phyloP scores from a whole-genome alignment of 2,888 invertebrate species.

The Agriopis leucophaearia region DNA sequence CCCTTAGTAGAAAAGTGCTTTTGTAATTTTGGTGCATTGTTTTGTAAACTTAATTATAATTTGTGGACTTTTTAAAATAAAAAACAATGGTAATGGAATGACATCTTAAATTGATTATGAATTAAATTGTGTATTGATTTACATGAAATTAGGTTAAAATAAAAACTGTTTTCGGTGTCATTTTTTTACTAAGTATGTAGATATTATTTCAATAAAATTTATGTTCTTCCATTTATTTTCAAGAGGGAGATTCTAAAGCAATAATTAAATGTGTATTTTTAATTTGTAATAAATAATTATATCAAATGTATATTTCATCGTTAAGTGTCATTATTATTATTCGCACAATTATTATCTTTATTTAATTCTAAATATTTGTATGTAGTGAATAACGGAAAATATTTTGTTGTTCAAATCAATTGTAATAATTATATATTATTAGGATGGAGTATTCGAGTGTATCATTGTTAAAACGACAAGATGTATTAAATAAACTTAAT shows the following conservation, averaged over 20 bases:
- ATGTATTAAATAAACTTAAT: slow-evolving; percentile 70
- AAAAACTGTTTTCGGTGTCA: slow-evolving; percentile 1
- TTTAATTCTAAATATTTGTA: slow-evolving; percentile 38
- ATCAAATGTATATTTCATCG: slow-evolving; percentile 58
- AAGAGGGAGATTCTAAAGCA: slow-evolving; percentile 71
- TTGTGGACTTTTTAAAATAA: neutral
- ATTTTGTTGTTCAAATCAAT: slow-evolving; percentile 27
- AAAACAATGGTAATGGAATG: slow-evolving; percentile 7
- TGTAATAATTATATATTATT: slow-evolving; percentile 33
- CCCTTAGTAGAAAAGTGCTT: slow-evolving; percentile 52
- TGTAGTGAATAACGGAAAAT: slow-evolving; percentile 16
- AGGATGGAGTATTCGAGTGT: slow-evolving; percentile 47
- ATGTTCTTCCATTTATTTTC: slow-evolving; percentile 67
- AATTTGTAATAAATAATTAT: slow-evolving; percentile 58
- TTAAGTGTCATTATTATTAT: slow-evolving; percentile 55
- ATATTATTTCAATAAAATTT: slow-evolving; percentile 41
- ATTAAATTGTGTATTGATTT: neutral
- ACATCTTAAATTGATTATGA: neutral
- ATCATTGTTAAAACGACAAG: slow-evolving; percentile 57
- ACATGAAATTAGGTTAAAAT: neutral
- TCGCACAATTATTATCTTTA: slow-evolving; percentile 66
- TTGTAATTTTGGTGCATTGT: slow-evolving; percentile 62
- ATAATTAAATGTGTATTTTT: slow-evolving; percentile 68
- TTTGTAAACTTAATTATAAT: slow-evolving; percentile 44
- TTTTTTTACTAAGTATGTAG: slow-evolving; percentile 18